Evolutionary conservation across 2,113 vertebrate genomes (phyloP).

Genomic region (Rhabdornis inornatus): DNA sequence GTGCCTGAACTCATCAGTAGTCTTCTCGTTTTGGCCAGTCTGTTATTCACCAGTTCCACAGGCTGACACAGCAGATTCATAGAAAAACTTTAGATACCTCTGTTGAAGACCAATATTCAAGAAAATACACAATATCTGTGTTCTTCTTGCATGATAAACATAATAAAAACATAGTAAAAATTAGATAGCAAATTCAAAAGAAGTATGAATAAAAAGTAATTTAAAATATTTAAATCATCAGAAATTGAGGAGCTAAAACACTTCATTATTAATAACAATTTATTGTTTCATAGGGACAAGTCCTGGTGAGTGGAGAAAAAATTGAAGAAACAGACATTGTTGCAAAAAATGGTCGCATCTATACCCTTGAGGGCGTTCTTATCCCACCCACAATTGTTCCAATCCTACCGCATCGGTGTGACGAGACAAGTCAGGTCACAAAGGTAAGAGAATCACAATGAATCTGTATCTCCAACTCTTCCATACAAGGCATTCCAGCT

Average conservation of each 20-base stretch:
- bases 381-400: conserved; percentile 86
- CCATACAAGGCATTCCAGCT: not conserved
- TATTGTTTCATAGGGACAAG: conserved; percentile 77
- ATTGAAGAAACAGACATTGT: conserved; percentile 82
- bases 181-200: not conserved
- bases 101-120: not conserved
- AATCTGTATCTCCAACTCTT: not conserved
- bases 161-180: not conserved
- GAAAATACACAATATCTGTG: not conserved
- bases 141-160: not conserved
- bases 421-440: conserved; percentile 62
- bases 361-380: conserved; percentile 81
- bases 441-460: conserved; percentile 62
- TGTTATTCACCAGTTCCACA: not conserved
- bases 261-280: not conserved
- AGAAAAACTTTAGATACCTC: not conserved
- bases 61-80: not conserved
- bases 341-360: conserved; percentile 87
- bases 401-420: conserved; percentile 86
- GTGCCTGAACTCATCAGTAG: not conserved
- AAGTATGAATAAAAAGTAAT: not conserved
- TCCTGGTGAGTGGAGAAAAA: conserved; percentile 76
- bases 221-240: not conserved
- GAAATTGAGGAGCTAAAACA: not conserved
- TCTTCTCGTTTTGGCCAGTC: not conserved